Percentiles rank a stretch among this genome's conserved stretches.
phyloP scores from a whole-genome alignment of 2,888 invertebrate genomes.

The Himalopsyche tibetana region DNA sequence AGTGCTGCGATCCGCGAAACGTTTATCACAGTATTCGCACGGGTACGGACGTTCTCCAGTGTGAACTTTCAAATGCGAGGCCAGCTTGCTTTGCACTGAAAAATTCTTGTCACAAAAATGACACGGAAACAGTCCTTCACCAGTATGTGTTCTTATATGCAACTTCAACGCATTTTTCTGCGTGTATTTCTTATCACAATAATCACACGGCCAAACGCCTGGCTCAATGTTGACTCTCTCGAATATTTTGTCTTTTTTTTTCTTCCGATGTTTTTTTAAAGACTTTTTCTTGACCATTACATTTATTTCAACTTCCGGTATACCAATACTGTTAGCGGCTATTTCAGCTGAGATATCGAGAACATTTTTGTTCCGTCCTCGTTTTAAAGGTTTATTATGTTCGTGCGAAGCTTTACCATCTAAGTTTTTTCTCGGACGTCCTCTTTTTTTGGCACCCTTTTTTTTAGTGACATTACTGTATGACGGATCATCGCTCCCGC shows the following conservation, averaged over 20 bases:
- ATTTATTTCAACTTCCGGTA: not conserved
- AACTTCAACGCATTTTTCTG: conserved; percentile 60
- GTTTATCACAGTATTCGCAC: conserved; percentile 59
- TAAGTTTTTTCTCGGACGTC: conserved; percentile 53
- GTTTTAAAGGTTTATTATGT: not conserved
- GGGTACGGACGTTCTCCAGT: conserved; percentile 59
- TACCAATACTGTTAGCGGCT: not conserved
- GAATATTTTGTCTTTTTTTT: conserved; percentile 16
- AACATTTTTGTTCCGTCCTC: conserved; percentile 20
- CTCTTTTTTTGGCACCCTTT: conserved; percentile 51
- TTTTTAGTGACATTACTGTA: not conserved
- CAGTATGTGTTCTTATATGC: conserved; percentile 60
- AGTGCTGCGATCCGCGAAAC: conserved; percentile 59
- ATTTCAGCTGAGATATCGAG: not conserved
- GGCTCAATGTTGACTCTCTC: conserved; percentile 27
- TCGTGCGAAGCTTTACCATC: conserved; percentile 22
- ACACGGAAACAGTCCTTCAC: conserved; percentile 56
- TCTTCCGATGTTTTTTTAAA: conserved; percentile 36
- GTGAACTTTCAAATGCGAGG: conserved; percentile 61
- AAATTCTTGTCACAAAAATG: conserved; percentile 61
- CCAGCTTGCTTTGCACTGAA: conserved; percentile 57
- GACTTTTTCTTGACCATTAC: conserved; percentile 23
- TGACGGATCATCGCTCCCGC: not conserved
- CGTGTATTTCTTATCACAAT: conserved; percentile 58
- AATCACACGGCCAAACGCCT: conserved; percentile 53